These are phyloP conservation scores for Dicycla oo DNA, from an alignment of 2,888 invertebrate species.

Conservation along the genomic window DNA sequence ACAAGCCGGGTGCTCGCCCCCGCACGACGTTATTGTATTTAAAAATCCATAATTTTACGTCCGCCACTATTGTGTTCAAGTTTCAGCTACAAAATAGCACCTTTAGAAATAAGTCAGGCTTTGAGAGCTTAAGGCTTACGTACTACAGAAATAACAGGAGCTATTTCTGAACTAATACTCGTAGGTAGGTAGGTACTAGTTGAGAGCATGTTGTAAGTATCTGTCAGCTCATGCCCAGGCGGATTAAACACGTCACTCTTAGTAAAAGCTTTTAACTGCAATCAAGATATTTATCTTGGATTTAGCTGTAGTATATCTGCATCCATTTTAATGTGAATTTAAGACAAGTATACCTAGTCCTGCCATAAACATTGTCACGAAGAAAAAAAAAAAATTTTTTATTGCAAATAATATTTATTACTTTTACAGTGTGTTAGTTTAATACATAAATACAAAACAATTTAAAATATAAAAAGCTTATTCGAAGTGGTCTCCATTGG, in stretches of 20 bases:
- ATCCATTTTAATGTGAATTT: background rate
- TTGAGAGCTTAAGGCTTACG: no score
- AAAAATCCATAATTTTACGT: constrained; percentile 35
- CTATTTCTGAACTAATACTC: constrained; percentile 20
- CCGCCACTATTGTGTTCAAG: constrained; percentile 11
- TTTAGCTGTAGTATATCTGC: constrained; percentile 8
- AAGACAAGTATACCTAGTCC: no score
- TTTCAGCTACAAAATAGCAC: constrained; percentile 16
- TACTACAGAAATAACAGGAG: background rate
- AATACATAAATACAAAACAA: no score
- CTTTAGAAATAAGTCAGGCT: constrained; percentile 6
- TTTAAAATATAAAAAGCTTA: no score
- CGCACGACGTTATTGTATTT: constrained; percentile 30
- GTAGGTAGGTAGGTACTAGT: background rate
- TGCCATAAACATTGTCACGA: no score
- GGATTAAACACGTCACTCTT: constrained; percentile 24
- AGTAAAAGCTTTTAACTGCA: constrained; percentile 33
- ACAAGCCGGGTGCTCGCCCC: constrained; percentile 9
- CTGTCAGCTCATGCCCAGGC: constrained; percentile 15
- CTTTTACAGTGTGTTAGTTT: no score
- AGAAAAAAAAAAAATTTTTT: no score
- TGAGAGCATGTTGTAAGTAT: background rate
- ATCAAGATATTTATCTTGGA: constrained; percentile 8
- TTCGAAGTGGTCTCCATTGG: no score
- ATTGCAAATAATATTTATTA: no score